Conservation (phyloP, 2,888 invertebrate genomes). For the Apotomis betuletana region DNA sequence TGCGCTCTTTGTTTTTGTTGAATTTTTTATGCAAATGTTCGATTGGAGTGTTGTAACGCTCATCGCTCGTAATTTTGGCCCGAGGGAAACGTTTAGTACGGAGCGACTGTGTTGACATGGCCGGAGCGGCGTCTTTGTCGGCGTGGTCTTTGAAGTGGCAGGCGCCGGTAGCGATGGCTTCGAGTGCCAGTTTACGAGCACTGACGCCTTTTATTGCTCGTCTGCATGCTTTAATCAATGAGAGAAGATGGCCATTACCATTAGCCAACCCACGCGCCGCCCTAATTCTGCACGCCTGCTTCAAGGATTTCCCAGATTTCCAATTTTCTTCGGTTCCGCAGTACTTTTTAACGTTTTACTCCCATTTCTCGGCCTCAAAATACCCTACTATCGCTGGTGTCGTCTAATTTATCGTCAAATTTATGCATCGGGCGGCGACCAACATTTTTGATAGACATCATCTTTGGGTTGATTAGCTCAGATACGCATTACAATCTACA, state of each 20-base stretch:
- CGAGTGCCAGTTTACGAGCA: conserved; percentile 79
- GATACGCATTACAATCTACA: too few species aligned
- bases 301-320: conserved; percentile 5
- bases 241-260: conserved; percentile 60
- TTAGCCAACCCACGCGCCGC: conserved; percentile 58
- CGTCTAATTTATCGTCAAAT: too few species aligned
- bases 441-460: too few species aligned
- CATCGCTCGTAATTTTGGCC: conserved; percentile 73
- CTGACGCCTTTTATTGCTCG: conserved; percentile 72
- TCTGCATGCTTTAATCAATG: conserved; percentile 72
- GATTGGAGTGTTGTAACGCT: conserved; percentile 74
- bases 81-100: conserved; percentile 68
- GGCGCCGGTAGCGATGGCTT: conserved; percentile 73
- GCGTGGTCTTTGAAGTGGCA: conserved; percentile 74
- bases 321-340: neutral
- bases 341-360: too few species aligned
- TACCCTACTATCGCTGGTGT: too few species aligned
- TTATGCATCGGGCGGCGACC: too few species aligned
- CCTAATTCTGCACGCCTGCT: conserved; percentile 56
- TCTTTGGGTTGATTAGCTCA: too few species aligned
- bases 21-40: conserved; percentile 69
- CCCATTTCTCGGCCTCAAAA: too few species aligned
- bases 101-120: conserved; percentile 79
- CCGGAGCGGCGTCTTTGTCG: conserved; percentile 73
- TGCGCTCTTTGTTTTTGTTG: conserved; percentile 47